These are phyloP conservation scores for Pteria penguin DNA, from an alignment of 2,888 invertebrate species.

Conservation along the genomic window DNA sequence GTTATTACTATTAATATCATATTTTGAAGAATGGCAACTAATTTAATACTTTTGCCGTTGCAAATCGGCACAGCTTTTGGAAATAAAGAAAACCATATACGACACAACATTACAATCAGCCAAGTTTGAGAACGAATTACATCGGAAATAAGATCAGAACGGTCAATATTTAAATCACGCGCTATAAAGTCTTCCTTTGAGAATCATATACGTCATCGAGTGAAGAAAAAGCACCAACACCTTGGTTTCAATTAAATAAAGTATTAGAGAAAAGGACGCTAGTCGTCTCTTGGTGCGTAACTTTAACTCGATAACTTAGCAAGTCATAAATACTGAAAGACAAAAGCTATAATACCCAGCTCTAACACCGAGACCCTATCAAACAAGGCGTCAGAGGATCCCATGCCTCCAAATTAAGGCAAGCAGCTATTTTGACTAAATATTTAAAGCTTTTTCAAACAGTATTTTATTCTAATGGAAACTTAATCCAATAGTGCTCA, in stretches of 20 bases:
- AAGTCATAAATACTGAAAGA: slow-evolving; percentile 10
- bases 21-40: too few species aligned
- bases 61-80: too few species aligned
- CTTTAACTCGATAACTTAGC: slow-evolving; percentile 11
- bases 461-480: slow-evolving; percentile 35
- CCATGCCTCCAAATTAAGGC: not conserved
- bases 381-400: not conserved
- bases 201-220: not conserved
- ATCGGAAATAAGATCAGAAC: too few species aligned
- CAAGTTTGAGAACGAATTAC: too few species aligned
- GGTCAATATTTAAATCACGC: too few species aligned
- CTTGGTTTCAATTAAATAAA: not conserved
- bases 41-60: too few species aligned
- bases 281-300: not conserved
- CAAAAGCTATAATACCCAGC: not conserved
- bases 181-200: too few species aligned
- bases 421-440: slow-evolving; percentile 4
- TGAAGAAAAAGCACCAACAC: not conserved
- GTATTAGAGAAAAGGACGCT: not conserved
- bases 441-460: slow-evolving; percentile 26
- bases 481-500: slow-evolving; percentile 18
- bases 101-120: too few species aligned
- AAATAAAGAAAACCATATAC: too few species aligned
- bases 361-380: not conserved
- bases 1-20: too few species aligned